phyloP scores from a whole-genome alignment of 23 tunicate genomes.

The Phallusia fumigata region DNA sequence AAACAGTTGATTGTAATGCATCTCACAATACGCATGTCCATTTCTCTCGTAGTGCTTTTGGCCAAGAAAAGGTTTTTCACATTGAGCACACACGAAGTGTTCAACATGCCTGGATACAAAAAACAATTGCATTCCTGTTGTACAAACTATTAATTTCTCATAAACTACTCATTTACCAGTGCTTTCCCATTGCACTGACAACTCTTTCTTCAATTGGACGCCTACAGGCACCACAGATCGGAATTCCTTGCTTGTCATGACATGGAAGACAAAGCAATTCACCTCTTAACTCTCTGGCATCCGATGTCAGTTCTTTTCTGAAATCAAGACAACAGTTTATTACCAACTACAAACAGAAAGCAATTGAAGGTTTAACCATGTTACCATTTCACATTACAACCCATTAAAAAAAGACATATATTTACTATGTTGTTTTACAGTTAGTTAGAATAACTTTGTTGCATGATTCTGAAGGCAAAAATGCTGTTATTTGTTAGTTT shows the following conservation, averaged over 20 bases:
- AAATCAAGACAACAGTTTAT: background rate
- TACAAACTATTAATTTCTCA: background rate
- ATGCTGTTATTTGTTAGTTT: no score
- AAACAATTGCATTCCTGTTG: no score
- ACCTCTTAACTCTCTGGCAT: slow-evolving; percentile 90
- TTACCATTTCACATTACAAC: no score
- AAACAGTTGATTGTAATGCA: slow-evolving; percentile 92
- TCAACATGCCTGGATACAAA: slow-evolving; percentile 87
- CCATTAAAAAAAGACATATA: no score
- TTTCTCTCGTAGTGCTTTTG: slow-evolving; percentile 92
- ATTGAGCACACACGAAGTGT: slow-evolving; percentile 98
- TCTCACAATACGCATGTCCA: slow-evolving; percentile 93
- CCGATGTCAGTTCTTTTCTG: slow-evolving; percentile 87
- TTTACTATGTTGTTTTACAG: no score
- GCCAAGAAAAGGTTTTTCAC: slow-evolving; percentile 96
- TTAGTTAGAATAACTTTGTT: no score
- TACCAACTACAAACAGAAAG: no score
- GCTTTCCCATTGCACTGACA: slow-evolving; percentile 97
- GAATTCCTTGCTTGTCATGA: slow-evolving; percentile 99
- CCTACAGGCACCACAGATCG: slow-evolving; percentile 98
- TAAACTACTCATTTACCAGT: slow-evolving; percentile 49
- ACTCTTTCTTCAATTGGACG: slow-evolving; percentile 97
- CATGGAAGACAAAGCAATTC: slow-evolving; percentile 98
- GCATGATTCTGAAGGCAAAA: no score
- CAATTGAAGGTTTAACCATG: no score